These are phyloP conservation scores for Melanophora roralis DNA, from an alignment of 2,888 invertebrate species.

Conservation along the genomic window DNA sequence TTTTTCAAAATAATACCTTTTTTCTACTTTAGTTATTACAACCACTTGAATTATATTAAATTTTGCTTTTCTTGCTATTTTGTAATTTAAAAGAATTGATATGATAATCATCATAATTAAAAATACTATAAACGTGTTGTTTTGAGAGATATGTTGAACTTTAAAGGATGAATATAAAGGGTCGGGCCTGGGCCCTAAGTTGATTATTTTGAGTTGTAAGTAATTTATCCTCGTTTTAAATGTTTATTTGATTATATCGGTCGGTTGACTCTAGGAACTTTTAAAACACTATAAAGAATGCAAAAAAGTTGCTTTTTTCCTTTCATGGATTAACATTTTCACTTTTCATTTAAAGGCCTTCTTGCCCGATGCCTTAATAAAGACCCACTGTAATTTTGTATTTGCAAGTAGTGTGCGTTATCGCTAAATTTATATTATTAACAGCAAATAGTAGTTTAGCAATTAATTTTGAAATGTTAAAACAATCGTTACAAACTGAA, in stretches of 20 bases:
- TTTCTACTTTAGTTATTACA: slow-evolving; percentile 3
- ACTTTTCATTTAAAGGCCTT: not conserved
- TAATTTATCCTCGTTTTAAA: no score
- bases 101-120: slow-evolving; percentile 43
- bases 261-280: no score
- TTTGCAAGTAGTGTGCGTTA: not conserved
- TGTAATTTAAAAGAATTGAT: not conserved
- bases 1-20: slow-evolving; percentile 9
- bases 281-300: no score
- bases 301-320: no score
- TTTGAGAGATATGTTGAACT: no score
- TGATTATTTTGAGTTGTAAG: no score
- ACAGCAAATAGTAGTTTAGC: not conserved
- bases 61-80: slow-evolving; percentile 9
- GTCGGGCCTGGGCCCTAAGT: no score
- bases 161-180: no score
- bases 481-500: not conserved
- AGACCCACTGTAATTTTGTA: not conserved
- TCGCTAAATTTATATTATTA: not conserved
- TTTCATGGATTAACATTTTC: no score
- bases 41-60: slow-evolving; percentile 51
- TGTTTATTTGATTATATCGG: no score
- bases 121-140: not conserved
- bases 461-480: slow-evolving; percentile 36
- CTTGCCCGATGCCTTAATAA: no score